Evolutionary conservation across 2,113 vertebrate genomes (phyloP).

Genomic region (Conger conger): DNA sequence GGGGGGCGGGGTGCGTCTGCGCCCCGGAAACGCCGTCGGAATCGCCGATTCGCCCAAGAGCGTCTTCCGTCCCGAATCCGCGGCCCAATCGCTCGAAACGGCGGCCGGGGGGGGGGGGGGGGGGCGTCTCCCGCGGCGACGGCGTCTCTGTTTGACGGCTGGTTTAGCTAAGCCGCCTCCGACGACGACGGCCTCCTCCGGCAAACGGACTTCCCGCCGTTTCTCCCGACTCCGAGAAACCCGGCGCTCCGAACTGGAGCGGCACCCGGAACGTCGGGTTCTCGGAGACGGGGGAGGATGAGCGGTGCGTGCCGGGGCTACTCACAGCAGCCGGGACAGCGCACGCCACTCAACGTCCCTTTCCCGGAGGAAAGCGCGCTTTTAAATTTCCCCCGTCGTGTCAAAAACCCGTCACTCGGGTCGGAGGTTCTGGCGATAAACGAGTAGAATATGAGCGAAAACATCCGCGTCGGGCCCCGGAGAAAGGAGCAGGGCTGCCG

Average conservation of each 20-base stretch:
- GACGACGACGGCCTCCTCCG: slow-evolving; percentile 54
- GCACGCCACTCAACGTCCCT: neutral
- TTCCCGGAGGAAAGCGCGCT: neutral
- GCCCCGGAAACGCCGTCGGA: neutral
- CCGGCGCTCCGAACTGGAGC: slow-evolving; percentile 24
- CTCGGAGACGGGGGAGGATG: neutral
- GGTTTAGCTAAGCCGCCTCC: slow-evolving; percentile 53
- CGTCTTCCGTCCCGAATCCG: too few species aligned
- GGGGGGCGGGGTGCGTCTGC: too few species aligned
- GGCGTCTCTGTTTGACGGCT: slow-evolving; percentile 41
- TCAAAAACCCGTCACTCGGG: neutral
- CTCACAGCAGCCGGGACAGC: neutral
- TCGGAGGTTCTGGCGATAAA: slow-evolving; percentile 25
- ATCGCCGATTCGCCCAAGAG: slow-evolving; percentile 11
- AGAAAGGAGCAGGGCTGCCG: too few species aligned
- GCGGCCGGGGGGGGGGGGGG: neutral
- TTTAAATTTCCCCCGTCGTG: neutral
- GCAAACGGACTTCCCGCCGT: slow-evolving; percentile 48
- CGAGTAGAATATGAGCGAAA: slow-evolving; percentile 23
- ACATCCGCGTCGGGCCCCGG: slow-evolving; percentile 33
- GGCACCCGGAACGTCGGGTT: too few species aligned
- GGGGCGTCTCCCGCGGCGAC: slow-evolving; percentile 21
- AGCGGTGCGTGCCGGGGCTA: too few species aligned
- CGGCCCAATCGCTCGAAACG: slow-evolving; percentile 39
- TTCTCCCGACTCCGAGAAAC: slow-evolving; percentile 33